A percentile compares a stretch with the other conserved stretches of the same genome.
Conservation (phyloP, 2,797 vertebrate genomes). For the Acanthiza pusilla region DNA sequence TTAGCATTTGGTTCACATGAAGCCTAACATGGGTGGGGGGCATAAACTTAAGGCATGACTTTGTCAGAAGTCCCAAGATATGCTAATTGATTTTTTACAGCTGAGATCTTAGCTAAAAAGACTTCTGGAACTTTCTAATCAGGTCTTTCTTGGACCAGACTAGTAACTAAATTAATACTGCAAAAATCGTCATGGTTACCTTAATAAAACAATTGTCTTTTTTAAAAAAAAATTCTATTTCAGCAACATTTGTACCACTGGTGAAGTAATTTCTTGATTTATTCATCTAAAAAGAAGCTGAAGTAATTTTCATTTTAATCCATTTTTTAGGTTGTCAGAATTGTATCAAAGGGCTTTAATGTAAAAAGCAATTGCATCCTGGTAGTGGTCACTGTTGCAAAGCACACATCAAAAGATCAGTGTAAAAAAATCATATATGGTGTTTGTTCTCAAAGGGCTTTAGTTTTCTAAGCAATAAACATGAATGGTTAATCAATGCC, state of each 20-base stretch:
- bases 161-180: not conserved
- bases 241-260: not conserved
- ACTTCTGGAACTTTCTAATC: not conserved
- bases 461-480: not conserved
- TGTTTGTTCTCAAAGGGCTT: not conserved
- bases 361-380: not conserved
- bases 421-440: not conserved
- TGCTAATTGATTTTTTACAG: not conserved
- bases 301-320: not conserved
- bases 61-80: not conserved
- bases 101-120: not conserved
- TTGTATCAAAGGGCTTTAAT: not conserved
- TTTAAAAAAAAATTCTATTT: not conserved
- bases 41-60: not conserved
- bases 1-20: not conserved
- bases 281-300: not conserved
- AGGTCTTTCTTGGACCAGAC: not conserved
- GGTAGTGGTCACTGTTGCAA: not conserved
- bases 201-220: not conserved
- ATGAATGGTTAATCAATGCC: not conserved
- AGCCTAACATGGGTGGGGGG: not conserved
- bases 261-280: not conserved
- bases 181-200: not conserved
- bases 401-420: not conserved
- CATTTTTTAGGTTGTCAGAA: not conserved